These are phyloP conservation scores for Muraenolepis orangiensis DNA, from an alignment of 2,797 vertebrate genomes.

Conservation along the genomic window DNA sequence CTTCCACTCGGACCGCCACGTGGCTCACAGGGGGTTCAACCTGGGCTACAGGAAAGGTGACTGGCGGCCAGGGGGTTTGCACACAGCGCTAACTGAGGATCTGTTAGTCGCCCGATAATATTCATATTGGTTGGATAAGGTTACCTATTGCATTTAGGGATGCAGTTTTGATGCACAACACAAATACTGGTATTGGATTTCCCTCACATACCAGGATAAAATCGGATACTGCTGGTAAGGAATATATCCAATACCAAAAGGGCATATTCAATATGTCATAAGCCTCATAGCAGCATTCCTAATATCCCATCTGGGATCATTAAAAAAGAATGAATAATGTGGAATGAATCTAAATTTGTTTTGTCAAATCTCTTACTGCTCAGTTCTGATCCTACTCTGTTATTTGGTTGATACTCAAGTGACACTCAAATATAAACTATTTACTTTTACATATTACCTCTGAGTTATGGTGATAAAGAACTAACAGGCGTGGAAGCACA, in stretches of 20 bases:
- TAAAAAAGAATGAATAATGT: not conserved
- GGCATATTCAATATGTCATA: not conserved
- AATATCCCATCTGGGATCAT: not conserved
- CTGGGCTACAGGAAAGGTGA: slow-evolving; percentile 91
- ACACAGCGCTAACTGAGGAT: not conserved
- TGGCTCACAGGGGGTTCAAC: slow-evolving; percentile 85
- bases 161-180: not conserved
- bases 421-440: not conserved
- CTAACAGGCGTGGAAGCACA: no score
- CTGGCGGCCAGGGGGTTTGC: not conserved
- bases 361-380: not conserved
- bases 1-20: slow-evolving; percentile 93
- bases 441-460: not conserved
- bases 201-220: not conserved
- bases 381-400: not conserved
- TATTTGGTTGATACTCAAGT: not conserved
- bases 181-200: not conserved
- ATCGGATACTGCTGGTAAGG: not conserved
- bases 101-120: not conserved
- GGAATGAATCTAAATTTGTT: not conserved
- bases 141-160: not conserved
- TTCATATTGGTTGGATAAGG: not conserved
- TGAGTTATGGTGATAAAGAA: not conserved
- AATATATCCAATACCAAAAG: not conserved
- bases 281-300: not conserved